A percentile compares a stretch with the other conserved stretches of the same genome.
These are phyloP conservation scores for Thymelicus lineola DNA, from an alignment of 2,888 invertebrate genomes.

Conservation along the genomic window DNA sequence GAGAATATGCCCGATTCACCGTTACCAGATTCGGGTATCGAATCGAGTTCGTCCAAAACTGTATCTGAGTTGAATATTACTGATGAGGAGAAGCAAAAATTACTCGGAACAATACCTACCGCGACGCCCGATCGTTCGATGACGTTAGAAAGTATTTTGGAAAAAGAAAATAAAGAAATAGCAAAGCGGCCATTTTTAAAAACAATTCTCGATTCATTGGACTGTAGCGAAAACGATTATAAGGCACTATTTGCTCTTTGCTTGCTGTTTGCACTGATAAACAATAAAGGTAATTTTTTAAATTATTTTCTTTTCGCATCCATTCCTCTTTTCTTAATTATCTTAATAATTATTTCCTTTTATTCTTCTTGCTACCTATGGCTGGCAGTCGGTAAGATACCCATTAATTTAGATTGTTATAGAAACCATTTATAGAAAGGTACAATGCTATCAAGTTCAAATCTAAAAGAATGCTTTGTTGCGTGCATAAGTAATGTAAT, in stretches of 20 bases:
- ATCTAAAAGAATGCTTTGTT: no score
- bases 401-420: not conserved
- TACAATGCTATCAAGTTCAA: no score
- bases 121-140: constrained; percentile 55
- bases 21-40: constrained; percentile 75
- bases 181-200: constrained; percentile 93
- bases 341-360: constrained; percentile 51
- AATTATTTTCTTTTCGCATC: constrained; percentile 19
- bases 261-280: constrained; percentile 96
- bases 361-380: constrained; percentile 49
- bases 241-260: constrained; percentile 95
- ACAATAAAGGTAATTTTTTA: constrained; percentile 93
- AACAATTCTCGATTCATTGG: constrained; percentile 93
- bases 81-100: constrained; percentile 95
- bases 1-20: constrained; percentile 81
- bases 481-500: no score
- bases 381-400: constrained; percentile 72
- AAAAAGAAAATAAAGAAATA: constrained; percentile 73
- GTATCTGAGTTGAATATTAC: constrained; percentile 88
- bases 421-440: not conserved
- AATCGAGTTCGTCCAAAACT: constrained; percentile 70
- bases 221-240: constrained; percentile 97
- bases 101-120: constrained; percentile 59
- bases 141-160: constrained; percentile 64
- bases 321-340: constrained; percentile 38